A percentile compares a stretch with the other conserved stretches of the same genome.
Conservation (phyloP, 2,797 vertebrate species). For the Thamnophis elegans region DNA sequence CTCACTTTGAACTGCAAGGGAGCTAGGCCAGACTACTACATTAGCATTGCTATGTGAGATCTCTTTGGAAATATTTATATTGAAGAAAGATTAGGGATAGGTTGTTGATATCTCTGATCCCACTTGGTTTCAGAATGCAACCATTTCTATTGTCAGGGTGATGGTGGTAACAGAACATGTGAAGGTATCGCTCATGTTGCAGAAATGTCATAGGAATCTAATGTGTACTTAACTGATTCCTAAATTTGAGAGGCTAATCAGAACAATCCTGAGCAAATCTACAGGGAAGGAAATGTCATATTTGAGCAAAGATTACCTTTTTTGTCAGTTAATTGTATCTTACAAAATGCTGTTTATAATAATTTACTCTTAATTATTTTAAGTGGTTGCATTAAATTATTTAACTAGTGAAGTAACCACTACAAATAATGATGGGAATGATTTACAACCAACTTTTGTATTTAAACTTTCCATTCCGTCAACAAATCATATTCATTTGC, state of each 20-base stretch:
- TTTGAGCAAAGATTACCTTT: neutral
- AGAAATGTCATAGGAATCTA: neutral
- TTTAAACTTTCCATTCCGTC: neutral
- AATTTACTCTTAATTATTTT: constrained; percentile 2
- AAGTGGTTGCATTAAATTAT: neutral
- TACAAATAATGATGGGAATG: neutral
- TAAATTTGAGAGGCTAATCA: neutral
- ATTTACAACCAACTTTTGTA: neutral
- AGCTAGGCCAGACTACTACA: neutral
- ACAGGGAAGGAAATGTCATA: neutral
- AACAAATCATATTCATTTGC: neutral
- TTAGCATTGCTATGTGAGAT: neutral
- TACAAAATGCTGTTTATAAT: neutral
- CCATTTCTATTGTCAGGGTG: neutral
- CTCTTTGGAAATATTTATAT: neutral
- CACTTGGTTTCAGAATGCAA: neutral
- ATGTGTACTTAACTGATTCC: neutral
- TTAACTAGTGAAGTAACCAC: neutral
- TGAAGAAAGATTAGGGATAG: neutral
- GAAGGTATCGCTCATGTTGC: neutral
- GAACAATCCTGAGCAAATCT: neutral
- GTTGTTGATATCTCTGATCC: neutral
- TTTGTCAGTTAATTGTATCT: neutral
- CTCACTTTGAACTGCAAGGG: neutral
- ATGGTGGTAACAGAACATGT: neutral